Evolutionary conservation across 1,140 invertebrate genomes (phyloP).

Genomic region (Apis florea): DNA sequence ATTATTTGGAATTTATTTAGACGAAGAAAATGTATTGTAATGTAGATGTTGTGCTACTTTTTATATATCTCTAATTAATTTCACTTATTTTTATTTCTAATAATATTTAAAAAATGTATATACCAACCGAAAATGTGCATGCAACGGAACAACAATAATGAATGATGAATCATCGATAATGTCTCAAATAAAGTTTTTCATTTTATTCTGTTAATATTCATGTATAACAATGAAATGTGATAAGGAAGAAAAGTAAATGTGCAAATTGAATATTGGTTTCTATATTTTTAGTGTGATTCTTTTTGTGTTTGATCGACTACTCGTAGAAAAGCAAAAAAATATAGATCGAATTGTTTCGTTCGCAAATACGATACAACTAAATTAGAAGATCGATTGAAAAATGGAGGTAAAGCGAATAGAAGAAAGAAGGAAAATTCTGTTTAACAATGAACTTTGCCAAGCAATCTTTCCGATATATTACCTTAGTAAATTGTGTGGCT

Average conservation of each 20-base stretch:
- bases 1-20: not conserved
- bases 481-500: conserved; percentile 69
- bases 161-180: too few relatives aligned
- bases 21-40: not conserved
- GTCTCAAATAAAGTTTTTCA: too few relatives aligned
- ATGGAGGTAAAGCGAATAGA: not conserved
- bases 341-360: not conserved
- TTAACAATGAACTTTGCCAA: conserved; percentile 65
- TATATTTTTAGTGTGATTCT: not conserved
- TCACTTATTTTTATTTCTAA: not conserved
- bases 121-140: not conserved
- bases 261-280: too few relatives aligned
- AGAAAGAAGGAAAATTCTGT: not conserved
- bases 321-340: not conserved
- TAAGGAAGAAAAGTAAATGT: not conserved
- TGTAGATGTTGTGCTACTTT: not conserved
- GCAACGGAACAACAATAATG: not conserved
- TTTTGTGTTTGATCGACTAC: not conserved
- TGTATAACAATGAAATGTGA: not conserved
- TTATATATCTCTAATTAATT: not conserved
- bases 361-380: not conserved
- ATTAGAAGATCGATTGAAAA: not conserved
- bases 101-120: not conserved
- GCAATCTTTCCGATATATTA: conserved; percentile 72
- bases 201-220: not conserved